Evolutionary conservation across 2,113 vertebrate genomes (phyloP).

Genomic region (Malurus alboscapulatus): DNA sequence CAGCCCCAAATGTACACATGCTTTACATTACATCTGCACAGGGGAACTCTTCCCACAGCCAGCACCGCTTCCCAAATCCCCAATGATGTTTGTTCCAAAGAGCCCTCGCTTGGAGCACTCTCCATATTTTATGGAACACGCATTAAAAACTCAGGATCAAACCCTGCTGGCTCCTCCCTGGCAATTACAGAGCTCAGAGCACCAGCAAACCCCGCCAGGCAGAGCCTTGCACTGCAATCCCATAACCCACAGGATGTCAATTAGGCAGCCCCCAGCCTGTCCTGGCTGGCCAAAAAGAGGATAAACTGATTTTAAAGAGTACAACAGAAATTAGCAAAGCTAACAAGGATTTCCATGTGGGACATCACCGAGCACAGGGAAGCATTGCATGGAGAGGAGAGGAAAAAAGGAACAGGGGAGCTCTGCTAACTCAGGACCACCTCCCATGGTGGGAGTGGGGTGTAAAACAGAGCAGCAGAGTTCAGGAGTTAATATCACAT

Average conservation of each 20-base stretch:
- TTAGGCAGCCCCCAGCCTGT: background rate
- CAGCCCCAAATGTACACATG: background rate
- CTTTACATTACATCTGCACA: background rate
- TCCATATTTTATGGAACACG: fast-evolving
- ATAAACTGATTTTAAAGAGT: background rate
- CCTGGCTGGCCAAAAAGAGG: background rate
- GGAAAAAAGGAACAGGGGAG: background rate
- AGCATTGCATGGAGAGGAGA: background rate
- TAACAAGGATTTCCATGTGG: background rate
- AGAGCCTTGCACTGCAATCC: background rate
- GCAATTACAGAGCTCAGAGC: background rate
- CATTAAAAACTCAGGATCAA: background rate
- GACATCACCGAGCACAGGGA: background rate
- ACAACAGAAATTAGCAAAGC: background rate
- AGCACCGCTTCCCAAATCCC: background rate
- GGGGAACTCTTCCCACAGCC: background rate
- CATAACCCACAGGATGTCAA: background rate
- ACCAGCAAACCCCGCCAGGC: background rate
- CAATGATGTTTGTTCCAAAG: background rate
- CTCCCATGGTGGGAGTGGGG: background rate
- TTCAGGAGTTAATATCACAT: background rate
- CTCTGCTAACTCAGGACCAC: background rate
- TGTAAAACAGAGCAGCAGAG: background rate
- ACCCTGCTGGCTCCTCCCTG: background rate
- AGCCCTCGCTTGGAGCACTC: background rate